A percentile compares a stretch with the other conserved stretches of the same genome.
Conservation (phyloP, 2,888 invertebrate genomes). For the Aphodius sticticus region DNA sequence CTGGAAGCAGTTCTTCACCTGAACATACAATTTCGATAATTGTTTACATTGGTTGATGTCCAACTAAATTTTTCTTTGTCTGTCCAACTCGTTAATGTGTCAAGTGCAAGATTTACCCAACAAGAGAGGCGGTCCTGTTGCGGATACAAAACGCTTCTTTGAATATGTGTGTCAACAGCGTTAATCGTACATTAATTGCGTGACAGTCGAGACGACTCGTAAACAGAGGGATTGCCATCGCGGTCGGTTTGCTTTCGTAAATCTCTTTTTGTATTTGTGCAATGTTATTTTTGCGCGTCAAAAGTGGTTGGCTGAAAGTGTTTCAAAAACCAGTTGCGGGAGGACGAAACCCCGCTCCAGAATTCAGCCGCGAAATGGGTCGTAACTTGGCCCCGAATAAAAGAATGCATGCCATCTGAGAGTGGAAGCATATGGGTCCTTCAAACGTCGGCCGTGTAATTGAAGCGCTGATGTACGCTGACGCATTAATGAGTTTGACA, state of each 20-base stretch:
- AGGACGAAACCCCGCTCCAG: slow-evolving; percentile 15
- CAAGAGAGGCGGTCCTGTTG: background rate
- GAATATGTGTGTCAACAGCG: background rate
- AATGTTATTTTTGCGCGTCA: slow-evolving; percentile 21
- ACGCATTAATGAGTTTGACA: background rate
- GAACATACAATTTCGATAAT: background rate
- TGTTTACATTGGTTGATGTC: background rate
- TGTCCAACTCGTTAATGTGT: background rate
- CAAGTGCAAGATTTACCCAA: background rate
- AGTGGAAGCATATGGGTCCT: slow-evolving; percentile 4
- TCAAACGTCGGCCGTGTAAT: background rate
- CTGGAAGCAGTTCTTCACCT: no score
- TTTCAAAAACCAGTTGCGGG: slow-evolving; percentile 11
- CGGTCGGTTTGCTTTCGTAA: slow-evolving; percentile 8
- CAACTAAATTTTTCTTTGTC: background rate
- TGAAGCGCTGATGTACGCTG: slow-evolving; percentile 4
- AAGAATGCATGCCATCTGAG: background rate
- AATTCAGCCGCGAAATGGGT: slow-evolving; percentile 22
- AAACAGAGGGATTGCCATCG: background rate
- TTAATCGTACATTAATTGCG: slow-evolving; percentile 4
- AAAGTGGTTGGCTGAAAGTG: background rate
- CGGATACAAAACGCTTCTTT: background rate
- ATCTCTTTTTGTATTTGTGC: slow-evolving; percentile 14
- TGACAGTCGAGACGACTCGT: background rate
- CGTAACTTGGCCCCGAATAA: background rate